Evolutionary conservation across 2,113 vertebrate genomes (phyloP), one percentile per base, ranked within the genome.

Genomic region (Lagopus leucura): DNA sequence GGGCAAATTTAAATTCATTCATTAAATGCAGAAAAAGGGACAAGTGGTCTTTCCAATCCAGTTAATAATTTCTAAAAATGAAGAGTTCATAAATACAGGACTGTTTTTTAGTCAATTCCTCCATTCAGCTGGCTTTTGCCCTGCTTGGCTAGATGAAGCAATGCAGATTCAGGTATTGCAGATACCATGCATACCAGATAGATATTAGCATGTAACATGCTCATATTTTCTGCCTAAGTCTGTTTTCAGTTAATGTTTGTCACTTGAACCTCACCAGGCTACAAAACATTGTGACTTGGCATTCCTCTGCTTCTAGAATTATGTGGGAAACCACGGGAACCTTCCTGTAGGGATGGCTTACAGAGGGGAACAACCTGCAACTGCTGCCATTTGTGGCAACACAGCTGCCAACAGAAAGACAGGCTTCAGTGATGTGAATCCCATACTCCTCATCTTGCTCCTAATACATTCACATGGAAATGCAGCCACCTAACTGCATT

Each of bases 141-240:
- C 20, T 64, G 4, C 45, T 38, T 0, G 0, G 3, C 16, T 4
- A 0, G 38, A 28, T 40, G 34, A 79, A 94, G 40, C 11, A 43
- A 15, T 76, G 40, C 80, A 70, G 16, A 38, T 50, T 66, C 57
- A 71, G 28, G 12, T 65, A 61, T 4, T 61, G 71, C 55, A 58
- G 55, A 58, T 58, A 58, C 30, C 55, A n/a, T 10, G 32, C 19
- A n/a, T 58, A 58, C 55, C 55, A n/a, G 30, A n/a, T n/a, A 58
- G 30, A 20, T 32, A 58, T n/a, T 22, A 66, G 32, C 21, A 66
- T 25, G 25, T 63, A 83, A 52, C 14, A 42, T 7, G 63, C 66
- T 54, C 66, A 60, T 18, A 71, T 1, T n/a, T 84, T 70, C 76
- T n/a, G 27, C 40, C 77, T 25, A 66, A 75, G 47, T 8, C 8